These are phyloP conservation scores for Teleiodes luculella DNA, from an alignment of 2,888 invertebrate species.

Conservation along the genomic window DNA sequence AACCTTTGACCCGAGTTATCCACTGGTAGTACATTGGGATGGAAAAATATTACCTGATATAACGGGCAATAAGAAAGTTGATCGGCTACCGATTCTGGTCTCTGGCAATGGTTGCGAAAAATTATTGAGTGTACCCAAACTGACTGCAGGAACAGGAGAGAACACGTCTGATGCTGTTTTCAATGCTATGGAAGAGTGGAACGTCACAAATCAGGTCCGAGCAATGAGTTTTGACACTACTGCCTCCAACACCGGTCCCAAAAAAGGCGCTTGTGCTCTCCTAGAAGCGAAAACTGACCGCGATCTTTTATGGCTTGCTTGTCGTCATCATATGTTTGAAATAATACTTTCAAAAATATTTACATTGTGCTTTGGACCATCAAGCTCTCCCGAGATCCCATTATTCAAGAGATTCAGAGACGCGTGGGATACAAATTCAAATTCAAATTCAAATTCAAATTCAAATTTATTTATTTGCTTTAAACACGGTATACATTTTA, in stretches of 20 bases:
- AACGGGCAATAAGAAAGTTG: conserved; percentile 21
- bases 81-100: conserved; percentile 24
- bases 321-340: conserved; percentile 25
- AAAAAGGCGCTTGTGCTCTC: conserved; percentile 18
- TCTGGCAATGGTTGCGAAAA: conserved; percentile 24
- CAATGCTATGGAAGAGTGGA: conserved; percentile 11
- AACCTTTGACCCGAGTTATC: conserved; percentile 5
- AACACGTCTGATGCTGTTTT: conserved; percentile 17
- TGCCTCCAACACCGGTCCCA: conserved; percentile 21
- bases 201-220: conserved; percentile 16
- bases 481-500: too few species aligned
- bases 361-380: conserved; percentile 17
- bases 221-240: conserved; percentile 17
- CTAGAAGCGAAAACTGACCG: conserved; percentile 22
- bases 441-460: too few species aligned
- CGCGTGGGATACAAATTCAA: too few species aligned
- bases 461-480: too few species aligned
- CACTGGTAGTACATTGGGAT: conserved; percentile 23
- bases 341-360: conserved; percentile 18
- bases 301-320: conserved; percentile 22
- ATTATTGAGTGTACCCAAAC: conserved; percentile 20
- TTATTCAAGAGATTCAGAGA: conserved; percentile 16
- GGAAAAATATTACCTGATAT: conserved; percentile 24
- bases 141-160: conserved; percentile 17
- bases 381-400: conserved; percentile 17